Base-by-base conservation (phyloP, 2,113 vertebrate species). In the Aspiorhynchus laticeps region DNA sequence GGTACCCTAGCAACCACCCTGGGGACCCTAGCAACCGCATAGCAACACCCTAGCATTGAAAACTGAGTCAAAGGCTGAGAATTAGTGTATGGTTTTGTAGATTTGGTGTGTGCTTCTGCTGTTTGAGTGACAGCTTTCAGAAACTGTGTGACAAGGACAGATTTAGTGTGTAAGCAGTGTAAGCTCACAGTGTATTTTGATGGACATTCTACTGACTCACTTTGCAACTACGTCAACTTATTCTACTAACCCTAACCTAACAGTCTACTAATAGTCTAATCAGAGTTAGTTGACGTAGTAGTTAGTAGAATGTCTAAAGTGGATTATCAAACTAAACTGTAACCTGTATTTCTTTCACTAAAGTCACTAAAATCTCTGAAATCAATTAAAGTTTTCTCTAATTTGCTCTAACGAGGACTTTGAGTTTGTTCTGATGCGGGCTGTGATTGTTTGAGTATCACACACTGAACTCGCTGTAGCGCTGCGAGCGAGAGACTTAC, bases 381-480 rank as follows among this genome's bases (percentile, higher is more conserved):
- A 53, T 17, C 4, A 6, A 8, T 17, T 36, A 36, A 46, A 65
- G 10, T 28, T 15, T 65, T 65, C 48, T 15, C 5, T 15, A 26
- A 26, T 75, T 26, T 46, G 41, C 73, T 74, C 10, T 76, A 17
- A 7, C 6, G 4, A 12, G 26, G 38, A 26, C 24, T 75, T 43
- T 14, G 41, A 75, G 36, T 71, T 24, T 17, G 17, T 71, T 71
- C 33, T 19, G 67, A 36, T 19, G 31, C 67, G 9, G 67, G 36
- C 33, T 73, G 33, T 74, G 36, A 74, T 74, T 76, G 74, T 76
- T 15, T 75, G 65, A 88, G 84, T 84, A 86, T 88, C 88, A 86
- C 88, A 88, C 51, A 56, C 65, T 80, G 84, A 88, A 86, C 88
- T 88, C 74, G 12, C 83, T 88, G 67, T 85, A 43, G 43, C 43